Evolutionary conservation across 2,113 vertebrate genomes (phyloP).

Genomic region (Pipra filicauda): DNA sequence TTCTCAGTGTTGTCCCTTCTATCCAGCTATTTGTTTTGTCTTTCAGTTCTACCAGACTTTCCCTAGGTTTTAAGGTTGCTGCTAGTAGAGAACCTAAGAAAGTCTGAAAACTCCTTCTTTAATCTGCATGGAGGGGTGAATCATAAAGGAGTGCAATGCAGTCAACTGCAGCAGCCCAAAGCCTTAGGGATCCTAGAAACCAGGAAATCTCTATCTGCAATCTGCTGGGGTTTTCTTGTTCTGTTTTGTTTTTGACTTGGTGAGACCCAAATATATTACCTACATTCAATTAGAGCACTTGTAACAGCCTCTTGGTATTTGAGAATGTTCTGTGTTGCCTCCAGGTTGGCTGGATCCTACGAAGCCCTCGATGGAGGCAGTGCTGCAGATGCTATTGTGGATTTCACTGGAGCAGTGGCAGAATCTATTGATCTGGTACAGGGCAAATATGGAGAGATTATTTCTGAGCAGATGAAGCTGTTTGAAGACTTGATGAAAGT

Average conservation of each 20-base stretch:
- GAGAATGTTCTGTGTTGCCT: not conserved
- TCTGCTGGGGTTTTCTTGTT: not conserved
- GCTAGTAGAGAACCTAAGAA: not conserved
- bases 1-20: not conserved
- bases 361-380: slow-evolving; percentile 91
- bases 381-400: slow-evolving; percentile 91
- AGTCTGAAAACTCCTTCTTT: not conserved
- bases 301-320: not conserved
- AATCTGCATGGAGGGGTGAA: not conserved
- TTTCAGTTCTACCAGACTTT: not conserved
- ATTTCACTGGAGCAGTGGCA: slow-evolving; percentile 90
- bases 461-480: slow-evolving; percentile 80
- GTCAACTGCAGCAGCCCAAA: not conserved
- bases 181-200: not conserved
- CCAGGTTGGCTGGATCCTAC: slow-evolving; percentile 88
- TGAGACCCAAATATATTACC: not conserved
- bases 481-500: slow-evolving; percentile 87
- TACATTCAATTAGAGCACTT: not conserved
- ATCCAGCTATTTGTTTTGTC: not conserved
- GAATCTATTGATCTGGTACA: slow-evolving; percentile 82
- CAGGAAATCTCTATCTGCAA: not conserved
- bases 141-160: not conserved
- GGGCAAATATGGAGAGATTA: slow-evolving; percentile 75
- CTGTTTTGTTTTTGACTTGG: not conserved
- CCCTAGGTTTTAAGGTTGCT: not conserved